Percentiles rank a stretch among this genome's conserved stretches.
phyloP scores from a whole-genome alignment of 2,113 vertebrate genomes.

The Bufo bufo region DNA sequence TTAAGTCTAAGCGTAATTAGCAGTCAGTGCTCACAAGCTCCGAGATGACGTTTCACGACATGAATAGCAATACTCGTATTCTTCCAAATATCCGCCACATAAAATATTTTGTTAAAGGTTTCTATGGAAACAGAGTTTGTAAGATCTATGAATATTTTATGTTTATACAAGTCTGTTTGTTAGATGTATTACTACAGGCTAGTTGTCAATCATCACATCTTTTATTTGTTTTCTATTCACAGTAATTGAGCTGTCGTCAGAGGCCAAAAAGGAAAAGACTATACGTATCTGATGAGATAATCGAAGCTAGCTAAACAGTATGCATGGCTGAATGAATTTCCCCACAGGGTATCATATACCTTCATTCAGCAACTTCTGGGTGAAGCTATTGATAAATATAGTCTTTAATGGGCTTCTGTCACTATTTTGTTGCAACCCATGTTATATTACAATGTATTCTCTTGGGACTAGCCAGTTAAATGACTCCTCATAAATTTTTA shows the following conservation, averaged over 20 bases:
- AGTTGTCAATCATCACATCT: slow-evolving; percentile 41
- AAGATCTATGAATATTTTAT: background rate
- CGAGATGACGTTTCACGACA: background rate
- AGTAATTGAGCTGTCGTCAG: slow-evolving; percentile 38
- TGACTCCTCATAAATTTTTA: background rate
- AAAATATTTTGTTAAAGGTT: slow-evolving; percentile 8
- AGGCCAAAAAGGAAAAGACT: slow-evolving; percentile 11
- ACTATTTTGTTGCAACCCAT: background rate
- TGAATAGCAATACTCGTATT: background rate
- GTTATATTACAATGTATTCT: background rate
- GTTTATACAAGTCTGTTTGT: slow-evolving; percentile 23
- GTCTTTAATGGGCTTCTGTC: background rate
- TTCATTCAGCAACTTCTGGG: background rate
- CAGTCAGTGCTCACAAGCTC: background rate
- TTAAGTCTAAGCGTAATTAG: background rate
- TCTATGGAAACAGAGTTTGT: slow-evolving; percentile 18
- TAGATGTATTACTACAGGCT: slow-evolving; percentile 30
- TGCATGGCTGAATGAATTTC: slow-evolving; percentile 33
- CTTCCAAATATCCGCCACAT: background rate
- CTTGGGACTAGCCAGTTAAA: background rate
- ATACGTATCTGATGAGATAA: slow-evolving; percentile 11
- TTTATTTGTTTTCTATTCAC: slow-evolving; percentile 40
- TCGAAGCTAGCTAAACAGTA: background rate
- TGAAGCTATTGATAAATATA: background rate
- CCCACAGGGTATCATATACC: slow-evolving; percentile 25